A percentile compares a stretch with the other conserved stretches of the same genome.
Evolutionary conservation across 2,888 invertebrate species (phyloP).

Genomic region (Chouioia cunea): DNA sequence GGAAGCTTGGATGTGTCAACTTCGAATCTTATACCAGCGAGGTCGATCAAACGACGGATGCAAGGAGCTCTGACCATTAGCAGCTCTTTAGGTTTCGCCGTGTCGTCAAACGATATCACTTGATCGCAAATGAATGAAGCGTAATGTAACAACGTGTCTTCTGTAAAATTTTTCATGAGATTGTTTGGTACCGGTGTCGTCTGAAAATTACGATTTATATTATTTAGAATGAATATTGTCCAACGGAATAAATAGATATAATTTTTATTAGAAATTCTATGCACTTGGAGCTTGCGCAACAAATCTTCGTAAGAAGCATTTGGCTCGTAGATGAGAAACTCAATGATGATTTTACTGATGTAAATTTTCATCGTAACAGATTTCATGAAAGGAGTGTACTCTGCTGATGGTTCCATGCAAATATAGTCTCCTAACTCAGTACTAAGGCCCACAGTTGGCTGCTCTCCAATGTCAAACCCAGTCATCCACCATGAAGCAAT

Average conservation of each 20-base stretch:
- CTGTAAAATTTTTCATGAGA: slow-evolving; percentile 70
- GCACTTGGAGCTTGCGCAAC: slow-evolving; percentile 75
- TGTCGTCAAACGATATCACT: slow-evolving; percentile 73
- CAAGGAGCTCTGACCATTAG: slow-evolving; percentile 80
- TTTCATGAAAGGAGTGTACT: slow-evolving; percentile 79
- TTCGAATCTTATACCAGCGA: slow-evolving; percentile 75
- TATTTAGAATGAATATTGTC: background rate
- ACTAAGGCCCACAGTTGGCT: slow-evolving; percentile 18
- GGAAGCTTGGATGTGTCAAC: too few species aligned
- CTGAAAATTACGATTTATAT: slow-evolving; percentile 6
- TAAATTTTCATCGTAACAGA: slow-evolving; percentile 81
- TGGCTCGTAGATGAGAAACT: slow-evolving; percentile 78
- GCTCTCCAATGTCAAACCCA: slow-evolving; percentile 84
- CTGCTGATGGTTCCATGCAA: slow-evolving; percentile 79
- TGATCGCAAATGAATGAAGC: slow-evolving; percentile 87
- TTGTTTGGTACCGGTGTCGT: background rate
- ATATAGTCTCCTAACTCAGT: slow-evolving; percentile 74
- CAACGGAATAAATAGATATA: background rate
- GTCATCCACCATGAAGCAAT: slow-evolving; percentile 87
- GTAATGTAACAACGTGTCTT: slow-evolving; percentile 81
- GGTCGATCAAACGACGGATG: slow-evolving; percentile 80
- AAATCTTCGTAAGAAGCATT: slow-evolving; percentile 84
- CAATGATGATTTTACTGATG: slow-evolving; percentile 83
- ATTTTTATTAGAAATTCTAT: background rate
- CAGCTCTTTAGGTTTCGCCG: slow-evolving; percentile 73